A percentile compares a stretch with the other conserved stretches of the same genome.
These are phyloP conservation scores for Oreochromis spilurus DNA, from an alignment of 2,113 vertebrate species.

Conservation along the genomic window DNA sequence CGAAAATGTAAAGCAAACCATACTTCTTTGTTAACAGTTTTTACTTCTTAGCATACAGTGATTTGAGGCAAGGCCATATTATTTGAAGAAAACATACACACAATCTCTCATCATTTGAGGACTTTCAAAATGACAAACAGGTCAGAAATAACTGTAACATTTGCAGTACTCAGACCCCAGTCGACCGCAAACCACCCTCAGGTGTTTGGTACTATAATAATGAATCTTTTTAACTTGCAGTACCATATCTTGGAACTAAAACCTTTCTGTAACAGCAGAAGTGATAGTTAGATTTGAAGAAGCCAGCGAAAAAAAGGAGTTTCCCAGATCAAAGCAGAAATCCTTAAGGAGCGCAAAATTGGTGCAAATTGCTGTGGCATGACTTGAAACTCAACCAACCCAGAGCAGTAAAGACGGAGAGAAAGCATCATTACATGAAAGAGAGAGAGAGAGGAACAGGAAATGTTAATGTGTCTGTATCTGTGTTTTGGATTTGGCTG, in stretches of 20 bases:
- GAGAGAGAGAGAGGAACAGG: neutral
- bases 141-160: neutral
- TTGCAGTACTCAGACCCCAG: neutral
- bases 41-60: neutral
- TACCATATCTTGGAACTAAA: neutral
- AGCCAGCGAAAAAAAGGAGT: neutral
- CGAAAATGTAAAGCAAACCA: neutral
- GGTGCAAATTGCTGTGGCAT: slow-evolving; percentile 14
- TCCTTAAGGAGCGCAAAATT: neutral
- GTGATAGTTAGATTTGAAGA: neutral
- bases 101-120: neutral
- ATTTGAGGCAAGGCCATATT: neutral
- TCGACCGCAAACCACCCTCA: neutral
- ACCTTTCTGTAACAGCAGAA: neutral
- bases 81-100: neutral
- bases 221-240: neutral
- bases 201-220: neutral
- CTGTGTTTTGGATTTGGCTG: neutral
- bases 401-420: neutral
- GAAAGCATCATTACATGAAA: neutral
- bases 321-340: slow-evolving; percentile 26
- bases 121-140: neutral
- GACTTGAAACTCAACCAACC: slow-evolving; percentile 61
- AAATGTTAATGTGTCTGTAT: neutral
- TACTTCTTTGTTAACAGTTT: too few species aligned